Percentiles rank a stretch among this genome's conserved stretches.
These are phyloP conservation scores for Holacanthus passer DNA, from an alignment of 2,113 vertebrate species.

Conservation along the genomic window DNA sequence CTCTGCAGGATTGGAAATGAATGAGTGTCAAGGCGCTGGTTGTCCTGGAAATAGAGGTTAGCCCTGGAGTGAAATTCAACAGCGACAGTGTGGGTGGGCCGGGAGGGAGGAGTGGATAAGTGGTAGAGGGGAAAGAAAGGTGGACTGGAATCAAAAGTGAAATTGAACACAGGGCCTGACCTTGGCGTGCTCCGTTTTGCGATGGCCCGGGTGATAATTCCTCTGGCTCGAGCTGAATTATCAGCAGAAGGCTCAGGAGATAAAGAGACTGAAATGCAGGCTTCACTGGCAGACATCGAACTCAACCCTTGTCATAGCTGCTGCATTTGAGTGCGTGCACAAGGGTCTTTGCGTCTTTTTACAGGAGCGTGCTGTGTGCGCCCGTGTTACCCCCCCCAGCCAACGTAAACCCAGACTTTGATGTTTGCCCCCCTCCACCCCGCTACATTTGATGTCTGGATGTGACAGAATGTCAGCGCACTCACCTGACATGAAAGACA, in stretches of 20 bases:
- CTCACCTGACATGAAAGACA: conserved; percentile 72
- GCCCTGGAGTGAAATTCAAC: conserved; percentile 64
- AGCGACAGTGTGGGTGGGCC: conserved; percentile 47
- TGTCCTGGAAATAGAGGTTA: conserved; percentile 74
- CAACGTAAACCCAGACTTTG: conserved; percentile 67
- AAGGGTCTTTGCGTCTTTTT: neutral
- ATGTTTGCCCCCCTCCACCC: conserved; percentile 49
- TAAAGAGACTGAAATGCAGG: conserved; percentile 72
- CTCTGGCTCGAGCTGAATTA: conserved; percentile 73
- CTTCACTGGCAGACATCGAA: conserved; percentile 64
- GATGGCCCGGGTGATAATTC: conserved; percentile 78
- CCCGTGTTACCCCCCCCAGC: conserved; percentile 31
- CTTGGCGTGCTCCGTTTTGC: conserved; percentile 69
- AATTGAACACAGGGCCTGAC: conserved; percentile 81
- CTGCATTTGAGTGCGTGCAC: neutral
- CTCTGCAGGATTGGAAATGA: conserved; percentile 77
- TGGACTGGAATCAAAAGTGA: conserved; percentile 78
- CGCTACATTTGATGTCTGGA: conserved; percentile 46
- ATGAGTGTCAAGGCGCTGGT: conserved; percentile 67
- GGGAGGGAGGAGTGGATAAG: conserved; percentile 66
- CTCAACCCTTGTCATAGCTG: conserved; percentile 25
- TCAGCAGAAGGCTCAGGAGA: conserved; percentile 79
- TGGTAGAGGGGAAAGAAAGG: conserved; percentile 70
- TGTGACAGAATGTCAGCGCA: conserved; percentile 73
- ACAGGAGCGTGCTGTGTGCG: conserved; percentile 3